A percentile compares a stretch with the other conserved stretches of the same genome.
These are phyloP conservation scores for Ferrisia virgata DNA, from an alignment of 2,888 invertebrate genomes.

Conservation along the genomic window DNA sequence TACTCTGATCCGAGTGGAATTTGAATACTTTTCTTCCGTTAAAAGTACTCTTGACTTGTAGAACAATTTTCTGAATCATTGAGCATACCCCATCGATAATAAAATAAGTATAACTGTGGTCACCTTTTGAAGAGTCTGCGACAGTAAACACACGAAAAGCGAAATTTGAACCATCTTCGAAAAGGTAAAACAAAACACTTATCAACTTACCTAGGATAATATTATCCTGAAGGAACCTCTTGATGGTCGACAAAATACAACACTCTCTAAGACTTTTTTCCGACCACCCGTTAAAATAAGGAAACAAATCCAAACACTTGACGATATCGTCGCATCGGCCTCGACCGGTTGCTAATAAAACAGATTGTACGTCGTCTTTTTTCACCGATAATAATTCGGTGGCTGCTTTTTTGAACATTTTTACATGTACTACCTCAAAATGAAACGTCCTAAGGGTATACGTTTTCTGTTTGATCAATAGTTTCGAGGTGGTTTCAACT, in stretches of 20 bases:
- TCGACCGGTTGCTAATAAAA: constrained; percentile 27
- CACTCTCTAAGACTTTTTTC: constrained; percentile 32
- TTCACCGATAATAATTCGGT: constrained; percentile 39
- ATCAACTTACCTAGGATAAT: constrained; percentile 34
- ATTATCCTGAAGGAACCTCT: constrained; percentile 36
- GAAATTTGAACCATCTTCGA: background rate
- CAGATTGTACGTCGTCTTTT: constrained; percentile 45
- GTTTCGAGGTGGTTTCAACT: background rate
- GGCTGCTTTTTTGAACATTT: constrained; percentile 46
- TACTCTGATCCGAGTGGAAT: constrained; percentile 30
- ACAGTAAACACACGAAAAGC: background rate
- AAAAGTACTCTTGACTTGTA: background rate
- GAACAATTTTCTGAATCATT: constrained; percentile 34
- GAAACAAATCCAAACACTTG: constrained; percentile 20
- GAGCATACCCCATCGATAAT: constrained; percentile 43
- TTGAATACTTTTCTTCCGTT: background rate
- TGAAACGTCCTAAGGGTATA: background rate
- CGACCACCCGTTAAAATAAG: constrained; percentile 43
- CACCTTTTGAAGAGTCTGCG: constrained; percentile 16
- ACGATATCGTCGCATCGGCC: constrained; percentile 33
- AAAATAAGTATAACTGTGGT: constrained; percentile 41
- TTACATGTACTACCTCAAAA: background rate
- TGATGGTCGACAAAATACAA: constrained; percentile 39
- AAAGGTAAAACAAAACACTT: background rate
- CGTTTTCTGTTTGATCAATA: background rate